phyloP scores from a whole-genome alignment of 2,113 vertebrate genomes.

The Motacilla tschutschensis region DNA sequence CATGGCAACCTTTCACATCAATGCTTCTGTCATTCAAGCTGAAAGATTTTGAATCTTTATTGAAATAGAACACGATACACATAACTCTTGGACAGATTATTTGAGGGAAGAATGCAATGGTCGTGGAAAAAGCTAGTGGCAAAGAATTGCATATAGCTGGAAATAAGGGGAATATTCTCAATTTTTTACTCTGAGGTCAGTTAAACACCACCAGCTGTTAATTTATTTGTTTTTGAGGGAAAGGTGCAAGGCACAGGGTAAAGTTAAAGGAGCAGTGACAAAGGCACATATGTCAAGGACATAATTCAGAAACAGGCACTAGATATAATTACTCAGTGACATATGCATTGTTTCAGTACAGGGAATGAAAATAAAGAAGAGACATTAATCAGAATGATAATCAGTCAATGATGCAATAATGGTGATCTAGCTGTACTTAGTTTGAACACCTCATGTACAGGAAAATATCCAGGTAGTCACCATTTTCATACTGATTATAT shows the following conservation, averaged over 20 bases:
- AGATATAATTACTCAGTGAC: slow-evolving; percentile 36
- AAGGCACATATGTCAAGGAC: neutral
- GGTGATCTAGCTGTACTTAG: slow-evolving; percentile 62
- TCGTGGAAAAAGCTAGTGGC: neutral
- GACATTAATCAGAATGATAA: slow-evolving; percentile 75
- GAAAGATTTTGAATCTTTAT: neutral
- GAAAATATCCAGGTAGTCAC: slow-evolving; percentile 71
- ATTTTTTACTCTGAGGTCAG: neutral
- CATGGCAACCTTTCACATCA: neutral
- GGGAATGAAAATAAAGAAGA: slow-evolving; percentile 69
- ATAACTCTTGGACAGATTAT: neutral
- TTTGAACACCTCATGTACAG: slow-evolving; percentile 64
- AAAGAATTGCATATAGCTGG: neutral
- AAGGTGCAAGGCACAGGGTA: neutral
- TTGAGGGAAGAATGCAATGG: neutral
- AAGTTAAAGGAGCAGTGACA: neutral
- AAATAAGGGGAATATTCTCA: neutral
- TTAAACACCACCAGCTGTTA: neutral
- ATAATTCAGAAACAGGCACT: slow-evolving; percentile 37
- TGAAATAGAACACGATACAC: accelerated
- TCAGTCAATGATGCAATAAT: slow-evolving; percentile 72
- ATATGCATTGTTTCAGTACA: slow-evolving; percentile 60
- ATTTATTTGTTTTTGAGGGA: neutral
- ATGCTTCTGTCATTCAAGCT: neutral
- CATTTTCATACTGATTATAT: slow-evolving; percentile 73